A percentile compares a stretch with the other conserved stretches of the same genome.
Evolutionary conservation across 2,113 vertebrate species (phyloP).

Genomic region (Amazona vittata): DNA sequence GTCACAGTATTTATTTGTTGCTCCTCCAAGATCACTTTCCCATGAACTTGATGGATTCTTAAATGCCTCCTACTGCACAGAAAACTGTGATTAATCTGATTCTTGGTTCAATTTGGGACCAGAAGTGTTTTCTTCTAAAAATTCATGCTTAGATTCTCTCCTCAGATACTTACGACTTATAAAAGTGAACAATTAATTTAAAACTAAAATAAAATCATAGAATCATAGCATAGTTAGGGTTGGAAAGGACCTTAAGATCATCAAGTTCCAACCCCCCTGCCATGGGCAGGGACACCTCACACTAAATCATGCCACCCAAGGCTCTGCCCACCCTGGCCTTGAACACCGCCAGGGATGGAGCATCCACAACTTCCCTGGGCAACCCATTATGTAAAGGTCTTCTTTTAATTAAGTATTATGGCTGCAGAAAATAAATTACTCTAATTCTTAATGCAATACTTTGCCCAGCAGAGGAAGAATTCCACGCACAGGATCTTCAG

Average conservation of each 20-base stretch:
- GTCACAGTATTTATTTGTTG: constrained; percentile 68
- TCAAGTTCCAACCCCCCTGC: no score
- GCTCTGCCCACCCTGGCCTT: no score
- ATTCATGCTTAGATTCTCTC: not conserved
- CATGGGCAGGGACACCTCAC: no score
- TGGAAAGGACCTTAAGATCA: no score
- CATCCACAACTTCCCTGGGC: no score
- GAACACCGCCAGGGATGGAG: no score
- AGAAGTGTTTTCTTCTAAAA: not conserved
- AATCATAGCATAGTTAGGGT: no score
- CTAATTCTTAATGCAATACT: not conserved
- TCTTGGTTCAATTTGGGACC: constrained; percentile 30
- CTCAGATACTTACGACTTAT: not conserved
- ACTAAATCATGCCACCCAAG: no score
- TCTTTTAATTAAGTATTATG: not conserved
- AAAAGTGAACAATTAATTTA: not conserved
- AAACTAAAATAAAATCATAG: not conserved
- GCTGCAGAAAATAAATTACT: not conserved
- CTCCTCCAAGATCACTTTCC: constrained; percentile 68
- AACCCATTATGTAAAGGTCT: not conserved
- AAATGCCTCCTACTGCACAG: constrained; percentile 30
- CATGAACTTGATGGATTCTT: constrained; percentile 68
- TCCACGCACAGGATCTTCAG: not conserved
- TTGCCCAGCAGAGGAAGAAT: not conserved
- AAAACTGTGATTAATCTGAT: constrained; percentile 44